Evolutionary conservation across 2,113 vertebrate genomes (phyloP).

Genomic region (Syngnathoides biaculeatus): DNA sequence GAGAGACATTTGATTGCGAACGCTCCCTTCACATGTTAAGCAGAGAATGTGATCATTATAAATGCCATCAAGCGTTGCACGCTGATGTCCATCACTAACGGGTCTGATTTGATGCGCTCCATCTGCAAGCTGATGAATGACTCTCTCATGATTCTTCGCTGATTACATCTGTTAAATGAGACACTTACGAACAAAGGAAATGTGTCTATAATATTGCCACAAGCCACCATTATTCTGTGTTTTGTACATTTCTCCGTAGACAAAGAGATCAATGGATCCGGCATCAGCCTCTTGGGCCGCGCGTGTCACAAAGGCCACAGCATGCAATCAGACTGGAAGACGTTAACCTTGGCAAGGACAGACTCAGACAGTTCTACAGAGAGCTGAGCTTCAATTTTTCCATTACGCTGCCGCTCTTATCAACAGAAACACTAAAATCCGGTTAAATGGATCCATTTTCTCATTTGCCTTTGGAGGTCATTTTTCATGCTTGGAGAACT

Average conservation of each 20-base stretch:
- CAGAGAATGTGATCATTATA: slow-evolving; percentile 25
- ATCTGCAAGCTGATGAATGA: slow-evolving; percentile 22
- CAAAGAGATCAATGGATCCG: slow-evolving; percentile 29
- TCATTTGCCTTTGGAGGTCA: slow-evolving; percentile 72
- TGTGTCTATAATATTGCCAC: slow-evolving; percentile 59
- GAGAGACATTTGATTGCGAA: slow-evolving; percentile 38
- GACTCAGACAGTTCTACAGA: slow-evolving; percentile 44
- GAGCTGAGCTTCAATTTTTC: slow-evolving; percentile 63
- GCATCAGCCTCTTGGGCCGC: slow-evolving; percentile 24
- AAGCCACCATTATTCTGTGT: slow-evolving; percentile 51
- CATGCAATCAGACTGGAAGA: slow-evolving; percentile 43
- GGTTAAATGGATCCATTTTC: slow-evolving; percentile 72
- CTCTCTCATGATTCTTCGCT: slow-evolving; percentile 22
- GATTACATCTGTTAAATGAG: slow-evolving; percentile 33
- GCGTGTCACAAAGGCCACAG: slow-evolving; percentile 41
- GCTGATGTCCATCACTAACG: slow-evolving; percentile 24
- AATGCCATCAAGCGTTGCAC: slow-evolving; percentile 19
- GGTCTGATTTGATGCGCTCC: slow-evolving; percentile 20
- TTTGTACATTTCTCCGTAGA: slow-evolving; percentile 38
- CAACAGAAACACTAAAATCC: slow-evolving; percentile 72
- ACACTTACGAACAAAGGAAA: slow-evolving; percentile 40
- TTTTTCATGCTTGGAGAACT: slow-evolving; percentile 68
- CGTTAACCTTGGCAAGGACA: slow-evolving; percentile 66
- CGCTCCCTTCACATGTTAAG: slow-evolving; percentile 60
- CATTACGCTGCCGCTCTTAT: slow-evolving; percentile 69